Conservation (phyloP, 2,113 vertebrate genomes). For the Elaphurus davidianus region DNA sequence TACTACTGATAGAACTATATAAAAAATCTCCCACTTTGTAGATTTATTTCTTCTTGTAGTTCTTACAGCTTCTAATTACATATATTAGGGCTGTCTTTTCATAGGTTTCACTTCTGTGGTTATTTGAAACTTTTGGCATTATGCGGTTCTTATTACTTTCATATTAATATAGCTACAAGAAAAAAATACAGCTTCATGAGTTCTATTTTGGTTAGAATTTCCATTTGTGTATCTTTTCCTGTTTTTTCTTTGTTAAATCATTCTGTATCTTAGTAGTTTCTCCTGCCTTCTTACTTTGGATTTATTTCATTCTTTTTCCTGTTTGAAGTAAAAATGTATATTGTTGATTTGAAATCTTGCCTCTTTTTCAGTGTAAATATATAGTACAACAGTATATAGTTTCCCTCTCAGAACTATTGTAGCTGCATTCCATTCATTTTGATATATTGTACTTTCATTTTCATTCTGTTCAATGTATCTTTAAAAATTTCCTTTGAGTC, state of each 20-base stretch:
- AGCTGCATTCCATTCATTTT: not conserved
- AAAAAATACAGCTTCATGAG: not conserved
- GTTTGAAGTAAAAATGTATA: not conserved
- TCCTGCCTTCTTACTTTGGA: not conserved
- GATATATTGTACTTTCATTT: not conserved
- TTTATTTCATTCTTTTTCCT: not conserved
- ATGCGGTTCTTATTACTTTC: not conserved
- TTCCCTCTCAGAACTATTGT: not conserved
- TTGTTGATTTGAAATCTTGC: not conserved
- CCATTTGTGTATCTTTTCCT: not conserved
- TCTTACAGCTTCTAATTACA: not conserved
- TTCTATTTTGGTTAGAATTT: not conserved
- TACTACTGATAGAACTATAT: not conserved
- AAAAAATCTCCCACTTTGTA: not conserved
- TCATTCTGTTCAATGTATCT: not conserved
- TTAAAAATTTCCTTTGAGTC: not conserved
- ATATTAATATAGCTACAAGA: not conserved
- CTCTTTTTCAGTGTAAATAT: not conserved
- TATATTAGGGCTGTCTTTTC: not conserved
- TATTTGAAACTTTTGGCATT: not conserved
- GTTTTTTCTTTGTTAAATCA: not conserved
- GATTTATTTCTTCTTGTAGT: not conserved
- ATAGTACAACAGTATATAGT: not conserved
- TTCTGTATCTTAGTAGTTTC: conserved; percentile 1
- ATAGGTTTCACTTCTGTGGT: not conserved